phyloP scores from a whole-genome alignment of 2,888 invertebrate species.

The Oithona nana region DNA sequence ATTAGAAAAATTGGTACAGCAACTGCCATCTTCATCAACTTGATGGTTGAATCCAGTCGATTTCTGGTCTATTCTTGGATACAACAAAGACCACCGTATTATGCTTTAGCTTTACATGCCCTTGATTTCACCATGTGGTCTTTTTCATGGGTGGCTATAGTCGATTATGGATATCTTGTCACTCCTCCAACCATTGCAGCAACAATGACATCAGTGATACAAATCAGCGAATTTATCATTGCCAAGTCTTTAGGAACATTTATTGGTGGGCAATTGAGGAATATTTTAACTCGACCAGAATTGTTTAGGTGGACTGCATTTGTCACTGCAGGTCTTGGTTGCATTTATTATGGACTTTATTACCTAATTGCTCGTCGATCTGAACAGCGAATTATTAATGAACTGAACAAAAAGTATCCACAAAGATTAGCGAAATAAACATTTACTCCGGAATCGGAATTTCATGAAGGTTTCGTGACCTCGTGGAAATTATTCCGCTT shows the following conservation, averaged over 20 bases:
- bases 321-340: not conserved
- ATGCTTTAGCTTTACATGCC: not conserved
- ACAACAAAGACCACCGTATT: not conserved
- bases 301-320: not conserved
- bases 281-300: not conserved
- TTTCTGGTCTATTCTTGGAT: not conserved
- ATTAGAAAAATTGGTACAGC: not conserved
- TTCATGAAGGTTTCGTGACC: too few species aligned
- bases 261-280: not conserved
- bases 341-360: not conserved
- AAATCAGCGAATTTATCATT: too few species aligned
- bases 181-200: not conserved
- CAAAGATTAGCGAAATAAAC: too few species aligned
- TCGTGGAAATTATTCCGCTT: too few species aligned
- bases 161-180: not conserved
- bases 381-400: not conserved
- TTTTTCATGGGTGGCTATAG: not conserved
- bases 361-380: not conserved
- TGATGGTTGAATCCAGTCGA: not conserved
- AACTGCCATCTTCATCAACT: not conserved
- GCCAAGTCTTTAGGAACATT: not conserved
- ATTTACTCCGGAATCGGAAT: too few species aligned
- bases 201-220: not conserved
- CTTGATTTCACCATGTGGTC: not conserved
- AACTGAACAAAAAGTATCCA: not conserved